Evolutionary conservation across 2,113 vertebrate species (phyloP), one percentile per base, ranked within the genome.

Genomic region (Prunella himalayana): DNA sequence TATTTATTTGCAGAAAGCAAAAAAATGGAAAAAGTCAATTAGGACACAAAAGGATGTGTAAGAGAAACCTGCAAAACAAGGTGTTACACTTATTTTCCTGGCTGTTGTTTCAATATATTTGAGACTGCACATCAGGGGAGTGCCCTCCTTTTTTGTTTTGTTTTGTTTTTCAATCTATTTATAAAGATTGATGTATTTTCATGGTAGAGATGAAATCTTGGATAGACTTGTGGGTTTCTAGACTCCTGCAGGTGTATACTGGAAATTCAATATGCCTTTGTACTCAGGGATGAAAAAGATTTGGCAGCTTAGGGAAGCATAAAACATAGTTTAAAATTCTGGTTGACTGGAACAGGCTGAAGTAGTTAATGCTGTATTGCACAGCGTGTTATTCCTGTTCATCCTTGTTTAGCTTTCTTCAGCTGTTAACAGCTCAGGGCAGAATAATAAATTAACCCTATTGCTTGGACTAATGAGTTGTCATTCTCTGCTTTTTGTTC

Each of bases 301-400:
- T 81, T 93, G 94, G 92, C 87, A 92, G 53, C 73, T 95, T 95
- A 96, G 96, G 91, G 90, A 94, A 90, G 50, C 69, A 82, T 90
- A 82, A 96, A 96, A 88, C 28, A 35, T 21, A 82, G 22, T 81
- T 96, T 86, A 80, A 92, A 88, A 95, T 86, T 77, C 42, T 86
- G 53, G 3, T 13, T 95, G 92, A 69, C 69, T 88, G 54, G 47
- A 89, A 79, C 68, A 95, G 81, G n/a, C 49, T 88, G 68, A 65
- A 80, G 49, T 51, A 79, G 93, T 97, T 97, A 97, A 97, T 97
- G 66, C 68, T 72, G 93, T 83, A 94, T 70, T 39, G 39, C 63
- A 77, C 82, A 94, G 57, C 18, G 11, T 86, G 70, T 60, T 94
- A 72, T 80, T 88, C 49, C 93, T 92, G 61, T 80, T 97, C 79